Base-by-base conservation (phyloP, 2,797 vertebrate species). In the Sorex maritimensis region DNA sequence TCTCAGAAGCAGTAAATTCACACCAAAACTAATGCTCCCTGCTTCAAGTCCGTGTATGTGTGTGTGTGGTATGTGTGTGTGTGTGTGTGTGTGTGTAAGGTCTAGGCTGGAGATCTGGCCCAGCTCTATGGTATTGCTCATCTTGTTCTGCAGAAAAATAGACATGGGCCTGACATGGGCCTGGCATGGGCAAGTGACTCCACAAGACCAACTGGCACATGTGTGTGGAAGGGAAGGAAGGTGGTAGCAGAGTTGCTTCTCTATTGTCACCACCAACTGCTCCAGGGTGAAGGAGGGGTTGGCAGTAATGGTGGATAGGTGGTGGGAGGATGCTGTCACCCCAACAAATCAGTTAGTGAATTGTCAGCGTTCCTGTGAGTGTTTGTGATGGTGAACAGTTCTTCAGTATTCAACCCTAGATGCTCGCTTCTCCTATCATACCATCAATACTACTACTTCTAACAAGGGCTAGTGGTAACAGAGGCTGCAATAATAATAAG, bases 401-500 rank as follows among this genome's bases (percentile, higher is more conserved):
- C 65, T 17, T 83, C 41, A 55, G 2, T 14, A 6, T 26, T 38
- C 38, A 80, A 38, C 30, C 34, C 73, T 67, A 15, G n/a, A 26
- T 11, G 13, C 28, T 23, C 55, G 6, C 15, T 81, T 73, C 72
- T 61, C 0, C 67, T 72, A n/a, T 13, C 73, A 73, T 2, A 15
- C n/a, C 49, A 15, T 21, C 9, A 17, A 30, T 15, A 55, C 17
- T 26, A 46, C 26, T 21, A 6, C 21, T 34, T 3, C 30, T 14
- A 10, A 69, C 13, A 10, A 68, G 23, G 24, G 3, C 24, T 24
- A 19, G 0, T 28, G 46, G 4, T 7, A 2, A 30, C 2, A 74
- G 24, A 10, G 3, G 55, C 14, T 61, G 3, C 13, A 21, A 6
- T 24, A 8, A 1, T 2, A 41, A 23, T 74, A 17, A 10, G 0